These are phyloP conservation scores for Drosophila mimica DNA, from an alignment of 2,888 invertebrate species.

Conservation along the genomic window DNA sequence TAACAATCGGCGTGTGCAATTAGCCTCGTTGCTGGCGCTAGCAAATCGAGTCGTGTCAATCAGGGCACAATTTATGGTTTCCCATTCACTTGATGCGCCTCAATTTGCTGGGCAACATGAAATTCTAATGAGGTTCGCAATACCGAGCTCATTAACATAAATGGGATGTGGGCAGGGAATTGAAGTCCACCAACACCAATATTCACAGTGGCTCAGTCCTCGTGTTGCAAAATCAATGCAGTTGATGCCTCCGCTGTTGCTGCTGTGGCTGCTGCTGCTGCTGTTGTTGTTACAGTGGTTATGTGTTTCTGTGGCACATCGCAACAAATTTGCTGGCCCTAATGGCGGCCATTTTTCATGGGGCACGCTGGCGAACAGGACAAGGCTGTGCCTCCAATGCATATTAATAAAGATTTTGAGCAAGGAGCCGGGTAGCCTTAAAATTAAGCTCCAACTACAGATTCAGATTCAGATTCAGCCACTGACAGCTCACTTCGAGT, in stretches of 20 bases:
- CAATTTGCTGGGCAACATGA: slow-evolving; percentile 44
- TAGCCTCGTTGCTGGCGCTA: slow-evolving; percentile 21
- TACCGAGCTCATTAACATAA: slow-evolving; percentile 71
- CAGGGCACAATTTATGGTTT: slow-evolving; percentile 54
- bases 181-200: background rate
- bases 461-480: slow-evolving; percentile 1
- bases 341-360: slow-evolving; percentile 69
- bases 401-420: slow-evolving; percentile 78
- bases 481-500: slow-evolving; percentile 58
- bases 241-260: slow-evolving; percentile 28
- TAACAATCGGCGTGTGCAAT: slow-evolving; percentile 35
- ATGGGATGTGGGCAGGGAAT: slow-evolving; percentile 53
- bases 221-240: slow-evolving; percentile 73
- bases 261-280: slow-evolving; percentile 5
- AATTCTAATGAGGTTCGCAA: slow-evolving; percentile 49
- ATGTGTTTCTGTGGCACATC: slow-evolving; percentile 33
- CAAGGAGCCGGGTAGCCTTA: slow-evolving; percentile 32
- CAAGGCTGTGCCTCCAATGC: slow-evolving; percentile 51
- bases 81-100: slow-evolving; percentile 24
- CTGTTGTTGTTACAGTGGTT: background rate
- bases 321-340: slow-evolving; percentile 63
- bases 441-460: slow-evolving; percentile 63
- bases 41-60: slow-evolving; percentile 47
- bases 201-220: slow-evolving; percentile 10
- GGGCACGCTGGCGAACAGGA: slow-evolving; percentile 27